phyloP scores from a whole-genome alignment of 2,888 invertebrate species.

The Altica lythri region DNA sequence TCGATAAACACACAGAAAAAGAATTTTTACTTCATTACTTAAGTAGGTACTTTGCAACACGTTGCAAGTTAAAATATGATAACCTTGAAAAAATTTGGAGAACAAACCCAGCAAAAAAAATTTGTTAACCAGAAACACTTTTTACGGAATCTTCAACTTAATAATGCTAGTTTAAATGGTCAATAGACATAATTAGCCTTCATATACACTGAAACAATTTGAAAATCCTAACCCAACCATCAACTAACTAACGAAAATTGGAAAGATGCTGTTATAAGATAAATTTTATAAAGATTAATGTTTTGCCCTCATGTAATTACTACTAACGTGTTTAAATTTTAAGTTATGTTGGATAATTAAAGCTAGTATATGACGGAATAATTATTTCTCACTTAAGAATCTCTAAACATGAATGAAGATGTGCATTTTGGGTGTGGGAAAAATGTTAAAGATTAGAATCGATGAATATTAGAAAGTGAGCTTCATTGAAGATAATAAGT shows the following conservation, averaged over 20 bases:
- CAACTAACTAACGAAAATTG: constrained; percentile 32
- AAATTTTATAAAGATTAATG: constrained; percentile 30
- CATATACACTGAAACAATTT: background rate
- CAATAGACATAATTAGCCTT: background rate
- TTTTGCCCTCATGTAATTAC: constrained; percentile 25
- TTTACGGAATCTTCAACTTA: no score
- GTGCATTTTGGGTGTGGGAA: no score
- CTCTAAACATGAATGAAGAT: no score
- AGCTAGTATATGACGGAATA: background rate
- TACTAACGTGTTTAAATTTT: constrained; percentile 26
- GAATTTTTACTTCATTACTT: no score
- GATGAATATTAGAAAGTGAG: no score
- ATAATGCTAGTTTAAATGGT: background rate
- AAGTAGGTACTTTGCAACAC: no score
- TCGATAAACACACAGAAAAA: constrained; percentile 5
- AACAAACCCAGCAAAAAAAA: no score
- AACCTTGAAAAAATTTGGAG: no score
- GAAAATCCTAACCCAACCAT: background rate
- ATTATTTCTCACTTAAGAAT: background rate
- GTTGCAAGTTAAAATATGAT: no score
- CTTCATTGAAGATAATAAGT: no score
- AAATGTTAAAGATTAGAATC: no score
- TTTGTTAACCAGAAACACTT: no score
- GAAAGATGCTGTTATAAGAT: constrained; percentile 30
- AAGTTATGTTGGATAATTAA: constrained; percentile 10